These are phyloP conservation scores for Syngnathus scovelli DNA, from an alignment of 2,113 vertebrate species.

Conservation along the genomic window DNA sequence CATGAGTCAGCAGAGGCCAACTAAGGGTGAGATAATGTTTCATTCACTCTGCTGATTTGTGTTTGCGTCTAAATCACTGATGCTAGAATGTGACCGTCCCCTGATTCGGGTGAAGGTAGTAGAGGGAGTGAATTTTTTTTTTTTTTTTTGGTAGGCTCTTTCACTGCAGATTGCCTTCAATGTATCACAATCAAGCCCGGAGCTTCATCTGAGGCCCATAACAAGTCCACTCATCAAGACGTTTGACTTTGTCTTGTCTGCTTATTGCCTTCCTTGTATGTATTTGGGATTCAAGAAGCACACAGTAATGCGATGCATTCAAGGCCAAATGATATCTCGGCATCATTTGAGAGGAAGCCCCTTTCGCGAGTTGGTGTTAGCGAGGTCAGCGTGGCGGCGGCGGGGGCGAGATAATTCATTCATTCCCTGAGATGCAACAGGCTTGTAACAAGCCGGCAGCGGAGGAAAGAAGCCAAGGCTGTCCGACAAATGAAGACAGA, in stretches of 20 bases:
- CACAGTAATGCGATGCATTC: not conserved
- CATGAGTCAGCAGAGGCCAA: not conserved
- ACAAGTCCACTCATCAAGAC: constrained; percentile 19
- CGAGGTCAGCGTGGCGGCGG: constrained; percentile 31
- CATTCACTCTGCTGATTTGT: not conserved
- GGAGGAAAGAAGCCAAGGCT: not conserved
- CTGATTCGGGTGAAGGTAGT: not conserved
- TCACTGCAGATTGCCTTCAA: constrained; percentile 10
- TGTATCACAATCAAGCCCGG: constrained; percentile 9
- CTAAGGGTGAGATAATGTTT: not conserved
- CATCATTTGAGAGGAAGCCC: constrained; percentile 20
- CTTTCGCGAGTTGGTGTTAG: constrained; percentile 29
- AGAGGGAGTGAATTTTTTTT: not conserved
- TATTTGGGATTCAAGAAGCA: constrained; percentile 14
- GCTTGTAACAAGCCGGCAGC: constrained; percentile 1
- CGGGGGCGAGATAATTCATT: not conserved
- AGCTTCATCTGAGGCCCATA: constrained; percentile 8
- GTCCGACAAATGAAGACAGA: constrained; percentile 13
- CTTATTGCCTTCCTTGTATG: not conserved
- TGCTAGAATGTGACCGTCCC: not conserved
- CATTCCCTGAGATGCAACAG: constrained; percentile 4
- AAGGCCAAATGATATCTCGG: constrained; percentile 10
- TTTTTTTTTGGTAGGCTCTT: too few relatives aligned
- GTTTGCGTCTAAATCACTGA: not conserved
- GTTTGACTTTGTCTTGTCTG: constrained; percentile 1